phyloP scores from a whole-genome alignment of 2,797 vertebrate genomes.

The Peromyscus eremicus region DNA sequence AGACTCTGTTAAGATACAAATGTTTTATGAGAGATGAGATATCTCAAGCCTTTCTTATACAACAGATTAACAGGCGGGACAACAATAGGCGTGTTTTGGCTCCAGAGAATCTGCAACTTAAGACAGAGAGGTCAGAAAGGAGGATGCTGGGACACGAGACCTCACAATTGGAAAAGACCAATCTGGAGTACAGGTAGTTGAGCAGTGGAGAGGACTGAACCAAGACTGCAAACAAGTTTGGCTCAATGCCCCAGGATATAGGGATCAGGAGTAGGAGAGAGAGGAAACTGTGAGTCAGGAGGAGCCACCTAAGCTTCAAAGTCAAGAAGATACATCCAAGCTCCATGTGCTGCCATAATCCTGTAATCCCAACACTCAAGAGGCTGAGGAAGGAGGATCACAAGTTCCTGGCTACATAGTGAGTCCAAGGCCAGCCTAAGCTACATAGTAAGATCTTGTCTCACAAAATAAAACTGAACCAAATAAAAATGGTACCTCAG shows the following conservation, averaged over 20 bases:
- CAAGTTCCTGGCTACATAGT: not conserved
- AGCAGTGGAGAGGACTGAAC: not conserved
- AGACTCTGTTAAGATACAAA: slow-evolving; percentile 30
- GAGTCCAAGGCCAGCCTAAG: not conserved
- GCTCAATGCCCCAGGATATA: not conserved
- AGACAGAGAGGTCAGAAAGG: not conserved
- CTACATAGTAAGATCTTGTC: not conserved
- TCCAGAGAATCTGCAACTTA: not conserved
- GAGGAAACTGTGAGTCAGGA: not conserved
- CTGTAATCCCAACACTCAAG: not conserved
- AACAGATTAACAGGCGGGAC: not conserved
- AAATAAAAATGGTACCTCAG: not conserved
- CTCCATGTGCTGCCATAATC: not conserved
- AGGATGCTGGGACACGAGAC: not conserved
- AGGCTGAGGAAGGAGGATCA: not conserved
- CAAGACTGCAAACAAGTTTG: not conserved
- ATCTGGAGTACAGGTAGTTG: not conserved
- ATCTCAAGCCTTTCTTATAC: slow-evolving; percentile 32
- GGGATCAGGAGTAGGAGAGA: not conserved
- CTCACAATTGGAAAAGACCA: not conserved
- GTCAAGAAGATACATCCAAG: not conserved
- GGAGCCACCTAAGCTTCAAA: slow-evolving; percentile 1
- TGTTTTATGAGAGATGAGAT: slow-evolving; percentile 21
- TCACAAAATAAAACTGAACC: not conserved
- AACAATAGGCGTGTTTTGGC: not conserved